Evolutionary conservation across 2,888 invertebrate genomes (phyloP).

Genomic region (Zygothrica quintamaculata): DNA sequence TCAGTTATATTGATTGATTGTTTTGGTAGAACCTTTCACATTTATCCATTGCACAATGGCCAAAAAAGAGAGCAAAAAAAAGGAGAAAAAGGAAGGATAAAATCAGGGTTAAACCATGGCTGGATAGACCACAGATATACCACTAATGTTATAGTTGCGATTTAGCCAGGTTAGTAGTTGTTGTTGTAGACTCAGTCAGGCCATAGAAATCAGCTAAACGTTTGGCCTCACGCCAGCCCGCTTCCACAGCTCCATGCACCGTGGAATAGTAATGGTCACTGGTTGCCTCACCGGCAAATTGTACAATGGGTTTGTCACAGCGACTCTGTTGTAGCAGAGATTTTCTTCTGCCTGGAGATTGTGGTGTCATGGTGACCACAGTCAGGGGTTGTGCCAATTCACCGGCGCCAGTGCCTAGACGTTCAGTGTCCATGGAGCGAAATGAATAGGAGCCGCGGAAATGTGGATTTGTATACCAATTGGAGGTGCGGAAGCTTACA

Average conservation of each 20-base stretch:
- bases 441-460: constrained; percentile 89
- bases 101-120: neutral
- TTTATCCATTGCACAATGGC: constrained; percentile 12
- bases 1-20: constrained; percentile 61
- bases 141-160: constrained; percentile 78
- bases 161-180: no score
- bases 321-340: constrained; percentile 64
- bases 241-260: constrained; percentile 90
- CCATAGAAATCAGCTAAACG: constrained; percentile 85
- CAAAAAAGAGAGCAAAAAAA: no score
- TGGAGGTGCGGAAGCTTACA: constrained; percentile 85
- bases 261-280: constrained; percentile 88
- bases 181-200: constrained; percentile 33
- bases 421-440: constrained; percentile 86
- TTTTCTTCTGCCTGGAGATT: constrained; percentile 61
- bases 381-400: constrained; percentile 85
- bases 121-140: constrained; percentile 45
- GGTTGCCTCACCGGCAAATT: constrained; percentile 90
- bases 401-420: constrained; percentile 85
- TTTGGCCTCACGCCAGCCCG: constrained; percentile 90
- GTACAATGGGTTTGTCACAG: constrained; percentile 86
- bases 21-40: constrained; percentile 24
- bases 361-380: constrained; percentile 84
- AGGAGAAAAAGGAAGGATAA: no score
- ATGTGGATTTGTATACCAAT: constrained; percentile 88